phyloP scores from a whole-genome alignment of 2,113 vertebrate genomes.

The Gulo gulo region DNA sequence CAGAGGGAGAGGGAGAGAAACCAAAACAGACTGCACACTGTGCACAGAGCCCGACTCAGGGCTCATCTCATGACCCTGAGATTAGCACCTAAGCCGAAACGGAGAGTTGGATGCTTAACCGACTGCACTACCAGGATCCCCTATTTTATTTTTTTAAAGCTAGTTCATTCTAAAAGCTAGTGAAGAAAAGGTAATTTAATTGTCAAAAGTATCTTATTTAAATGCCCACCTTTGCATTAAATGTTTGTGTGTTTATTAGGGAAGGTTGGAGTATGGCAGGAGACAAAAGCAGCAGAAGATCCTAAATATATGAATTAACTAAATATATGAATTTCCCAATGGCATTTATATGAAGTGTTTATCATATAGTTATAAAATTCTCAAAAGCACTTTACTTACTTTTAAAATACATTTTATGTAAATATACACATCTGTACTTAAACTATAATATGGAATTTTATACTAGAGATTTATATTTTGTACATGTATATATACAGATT shows the following conservation, averaged over 20 bases:
- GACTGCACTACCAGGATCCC: background rate
- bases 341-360: constrained; percentile 18
- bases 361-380: background rate
- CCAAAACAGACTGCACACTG: background rate
- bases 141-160: background rate
- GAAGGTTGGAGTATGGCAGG: background rate
- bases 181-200: background rate
- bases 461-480: background rate
- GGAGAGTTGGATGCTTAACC: background rate
- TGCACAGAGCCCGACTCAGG: background rate
- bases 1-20: background rate
- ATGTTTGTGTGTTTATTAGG: background rate
- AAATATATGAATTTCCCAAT: background rate
- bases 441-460: background rate
- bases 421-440: background rate
- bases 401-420: background rate
- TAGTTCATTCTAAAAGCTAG: background rate
- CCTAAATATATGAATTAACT: background rate
- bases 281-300: background rate
- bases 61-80: background rate
- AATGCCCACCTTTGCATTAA: background rate
- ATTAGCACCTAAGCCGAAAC: background rate
- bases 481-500: background rate
- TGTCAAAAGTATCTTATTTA: background rate
- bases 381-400: background rate